These are phyloP conservation scores for Apodemus agrarius DNA, from an alignment of 2,797 vertebrate genomes.

Conservation along the genomic window DNA sequence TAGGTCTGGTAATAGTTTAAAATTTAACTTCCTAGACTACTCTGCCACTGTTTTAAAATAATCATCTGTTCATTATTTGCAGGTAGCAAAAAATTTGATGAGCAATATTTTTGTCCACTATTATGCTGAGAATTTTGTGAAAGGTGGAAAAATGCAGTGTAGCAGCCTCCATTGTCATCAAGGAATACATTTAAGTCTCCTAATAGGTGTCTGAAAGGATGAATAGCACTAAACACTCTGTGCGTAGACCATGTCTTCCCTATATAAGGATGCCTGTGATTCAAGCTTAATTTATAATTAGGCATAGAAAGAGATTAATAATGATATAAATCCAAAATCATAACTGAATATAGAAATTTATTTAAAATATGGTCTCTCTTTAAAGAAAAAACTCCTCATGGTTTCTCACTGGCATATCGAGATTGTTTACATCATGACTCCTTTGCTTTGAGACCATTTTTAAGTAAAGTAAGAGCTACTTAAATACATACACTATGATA, in stretches of 20 bases:
- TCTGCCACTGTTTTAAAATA: neutral
- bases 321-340: neutral
- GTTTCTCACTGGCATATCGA: neutral
- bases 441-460: neutral
- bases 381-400: neutral
- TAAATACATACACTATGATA: neutral
- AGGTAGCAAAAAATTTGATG: neutral
- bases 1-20: neutral
- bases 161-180: neutral
- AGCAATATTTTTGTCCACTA: neutral
- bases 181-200: neutral
- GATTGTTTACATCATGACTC: neutral
- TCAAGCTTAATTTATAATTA: neutral
- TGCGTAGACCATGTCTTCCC: neutral
- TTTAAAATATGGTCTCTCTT: neutral
- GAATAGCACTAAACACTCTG: neutral
- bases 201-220: neutral
- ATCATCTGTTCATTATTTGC: neutral
- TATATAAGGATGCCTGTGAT: neutral
- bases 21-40: neutral
- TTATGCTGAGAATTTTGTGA: constrained; percentile 14
- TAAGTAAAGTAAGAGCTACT: neutral
- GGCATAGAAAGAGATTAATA: neutral
- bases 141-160: constrained; percentile 18
- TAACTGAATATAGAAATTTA: neutral